Conservation (phyloP, 64 coral and sea anemone genomes). For the Pachyseris speciosa region DNA sequence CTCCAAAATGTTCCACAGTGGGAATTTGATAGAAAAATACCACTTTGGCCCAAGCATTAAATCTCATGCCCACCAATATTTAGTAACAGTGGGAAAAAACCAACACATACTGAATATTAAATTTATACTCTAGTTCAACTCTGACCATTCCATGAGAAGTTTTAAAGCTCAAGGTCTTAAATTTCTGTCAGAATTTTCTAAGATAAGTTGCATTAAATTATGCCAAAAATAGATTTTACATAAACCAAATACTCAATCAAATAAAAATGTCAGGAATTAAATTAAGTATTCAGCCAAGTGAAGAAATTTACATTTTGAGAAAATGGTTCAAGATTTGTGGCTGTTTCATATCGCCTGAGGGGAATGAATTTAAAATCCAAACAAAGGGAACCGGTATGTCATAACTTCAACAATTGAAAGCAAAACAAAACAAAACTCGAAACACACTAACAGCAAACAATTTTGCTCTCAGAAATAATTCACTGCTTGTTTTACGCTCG, state of each 20-base stretch:
- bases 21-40: too few species aligned
- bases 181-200: too few species aligned
- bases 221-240: background rate
- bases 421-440: background rate
- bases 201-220: too few species aligned
- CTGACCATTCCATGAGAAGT: too few species aligned
- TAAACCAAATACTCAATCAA: background rate
- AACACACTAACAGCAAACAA: background rate
- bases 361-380: background rate
- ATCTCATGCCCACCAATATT: too few species aligned
- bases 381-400: background rate
- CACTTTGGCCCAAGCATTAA: too few species aligned
- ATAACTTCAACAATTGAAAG: background rate
- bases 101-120: too few species aligned
- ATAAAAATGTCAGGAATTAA: conserved; percentile 9
- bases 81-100: too few species aligned
- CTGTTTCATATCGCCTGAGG: conserved; percentile 10
- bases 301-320: background rate
- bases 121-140: too few species aligned
- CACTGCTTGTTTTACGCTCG: background rate
- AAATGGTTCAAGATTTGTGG: background rate
- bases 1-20: too few species aligned
- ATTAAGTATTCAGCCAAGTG: background rate
- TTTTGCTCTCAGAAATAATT: background rate
- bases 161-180: too few species aligned